These are phyloP conservation scores for Globodera ellingtonae DNA, from an alignment of 1,140 invertebrate species.

Conservation along the genomic window DNA sequence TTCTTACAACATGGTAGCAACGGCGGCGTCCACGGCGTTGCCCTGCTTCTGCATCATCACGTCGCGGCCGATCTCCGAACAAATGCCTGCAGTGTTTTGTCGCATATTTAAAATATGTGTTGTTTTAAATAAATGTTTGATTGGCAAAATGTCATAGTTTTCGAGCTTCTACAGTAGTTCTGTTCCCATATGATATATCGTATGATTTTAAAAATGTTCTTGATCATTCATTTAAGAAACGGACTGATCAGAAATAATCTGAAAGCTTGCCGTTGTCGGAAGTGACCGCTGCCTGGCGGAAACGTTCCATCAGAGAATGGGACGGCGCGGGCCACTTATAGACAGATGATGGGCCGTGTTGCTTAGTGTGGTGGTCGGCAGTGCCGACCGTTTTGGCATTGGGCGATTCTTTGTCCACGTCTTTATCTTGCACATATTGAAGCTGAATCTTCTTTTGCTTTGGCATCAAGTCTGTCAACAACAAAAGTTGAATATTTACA, in stretches of 20 bases:
- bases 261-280: constrained; percentile 52
- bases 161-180: no score
- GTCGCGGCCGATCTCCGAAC: constrained; percentile 54
- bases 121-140: no score
- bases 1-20: constrained; percentile 74
- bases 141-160: no score
- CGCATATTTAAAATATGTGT: no score
- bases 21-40: constrained; percentile 83
- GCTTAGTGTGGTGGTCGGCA: background rate
- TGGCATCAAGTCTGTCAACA: background rate
- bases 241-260: no score
- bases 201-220: no score
- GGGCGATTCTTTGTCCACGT: background rate
- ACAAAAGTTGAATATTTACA: no score
- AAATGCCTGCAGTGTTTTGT: background rate
- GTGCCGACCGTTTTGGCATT: background rate
- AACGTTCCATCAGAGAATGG: constrained; percentile 45
- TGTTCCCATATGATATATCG: no score
- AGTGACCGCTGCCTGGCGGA: constrained; percentile 57
- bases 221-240: no score
- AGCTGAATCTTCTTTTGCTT: background rate
- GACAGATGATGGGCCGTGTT: background rate
- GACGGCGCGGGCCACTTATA: constrained; percentile 56
- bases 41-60: constrained; percentile 71
- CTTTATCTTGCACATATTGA: background rate